Percentiles rank a stretch among this genome's conserved stretches.
These are phyloP conservation scores for Chymomyza procnemis DNA, from an alignment of 2,888 invertebrate genomes.

Conservation along the genomic window DNA sequence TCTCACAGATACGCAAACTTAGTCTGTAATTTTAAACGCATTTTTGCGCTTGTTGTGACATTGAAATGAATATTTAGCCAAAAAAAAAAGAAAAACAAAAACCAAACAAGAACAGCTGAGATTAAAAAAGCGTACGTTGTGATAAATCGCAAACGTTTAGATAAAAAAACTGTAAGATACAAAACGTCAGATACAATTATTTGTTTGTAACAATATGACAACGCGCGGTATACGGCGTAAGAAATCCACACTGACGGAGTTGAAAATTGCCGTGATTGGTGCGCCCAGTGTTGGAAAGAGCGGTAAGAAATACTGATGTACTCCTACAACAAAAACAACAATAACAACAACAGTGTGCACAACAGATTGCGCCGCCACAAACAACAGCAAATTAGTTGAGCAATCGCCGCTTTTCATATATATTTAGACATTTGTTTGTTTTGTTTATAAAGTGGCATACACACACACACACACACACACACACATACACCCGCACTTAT, in stretches of 20 bases:
- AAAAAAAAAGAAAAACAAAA: constrained; percentile 32
- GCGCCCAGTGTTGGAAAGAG: constrained; percentile 95
- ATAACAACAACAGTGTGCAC: constrained; percentile 4
- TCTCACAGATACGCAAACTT: constrained; percentile 23
- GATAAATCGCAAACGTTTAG: neutral
- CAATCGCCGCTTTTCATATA: constrained; percentile 62
- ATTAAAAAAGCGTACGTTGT: neutral
- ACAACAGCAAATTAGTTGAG: constrained; percentile 72
- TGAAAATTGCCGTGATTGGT: constrained; percentile 93
- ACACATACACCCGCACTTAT: neutral
- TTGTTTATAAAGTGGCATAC: constrained; percentile 68
- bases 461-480: neutral
- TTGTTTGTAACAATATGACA: constrained; percentile 80
- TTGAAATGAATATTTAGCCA: constrained; percentile 32
- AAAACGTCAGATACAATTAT: neutral
- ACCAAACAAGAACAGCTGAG: constrained; percentile 17
- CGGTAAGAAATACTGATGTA: constrained; percentile 81
- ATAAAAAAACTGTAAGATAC: too few relatives aligned
- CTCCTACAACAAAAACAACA: constrained; percentile 1
- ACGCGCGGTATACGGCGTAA: constrained; percentile 91
- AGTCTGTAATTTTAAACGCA: constrained; percentile 57
- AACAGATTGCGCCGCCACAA: constrained; percentile 24
- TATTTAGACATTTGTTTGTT: constrained; percentile 71
- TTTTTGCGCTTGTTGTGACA: constrained; percentile 58
- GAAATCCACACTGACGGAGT: constrained; percentile 92